phyloP scores from a whole-genome alignment of 2,797 vertebrate species.

The Gadopsis marmoratus region DNA sequence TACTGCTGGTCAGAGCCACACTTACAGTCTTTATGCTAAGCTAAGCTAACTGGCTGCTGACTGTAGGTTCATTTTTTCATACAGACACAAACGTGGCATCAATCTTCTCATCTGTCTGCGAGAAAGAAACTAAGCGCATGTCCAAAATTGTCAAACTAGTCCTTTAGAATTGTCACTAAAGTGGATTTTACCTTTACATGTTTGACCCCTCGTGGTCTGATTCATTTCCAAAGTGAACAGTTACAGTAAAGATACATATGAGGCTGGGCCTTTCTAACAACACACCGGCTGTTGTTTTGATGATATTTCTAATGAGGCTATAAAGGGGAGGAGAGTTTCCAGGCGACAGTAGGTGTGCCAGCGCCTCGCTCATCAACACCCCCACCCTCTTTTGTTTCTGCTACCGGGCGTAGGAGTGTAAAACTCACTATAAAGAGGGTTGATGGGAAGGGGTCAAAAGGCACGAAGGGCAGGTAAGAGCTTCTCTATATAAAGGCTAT shows the following conservation, averaged over 20 bases:
- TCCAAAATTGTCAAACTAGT: not conserved
- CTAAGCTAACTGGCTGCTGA: not conserved
- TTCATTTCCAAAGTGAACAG: not conserved
- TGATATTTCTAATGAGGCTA: constrained; percentile 38
- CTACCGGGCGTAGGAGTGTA: constrained; percentile 90
- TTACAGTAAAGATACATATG: constrained; percentile 3
- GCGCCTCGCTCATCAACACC: constrained; percentile 62
- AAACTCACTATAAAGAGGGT: constrained; percentile 93
- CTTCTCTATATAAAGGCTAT: constrained; percentile 79
- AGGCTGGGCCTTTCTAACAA: constrained; percentile 17
- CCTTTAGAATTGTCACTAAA: not conserved
- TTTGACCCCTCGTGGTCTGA: constrained; percentile 4
- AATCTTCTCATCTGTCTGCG: constrained; percentile 2
- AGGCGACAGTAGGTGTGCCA: constrained; percentile 43
- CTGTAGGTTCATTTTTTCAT: not conserved
- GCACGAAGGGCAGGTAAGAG: constrained; percentile 89
- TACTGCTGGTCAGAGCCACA: not conserved
- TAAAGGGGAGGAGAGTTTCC: constrained; percentile 40
- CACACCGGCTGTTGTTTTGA: constrained; percentile 37
- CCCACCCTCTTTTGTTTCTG: constrained; percentile 87
- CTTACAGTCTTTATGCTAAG: not conserved
- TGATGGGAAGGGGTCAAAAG: constrained; percentile 91
- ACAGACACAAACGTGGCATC: not conserved
- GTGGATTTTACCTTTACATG: not conserved
- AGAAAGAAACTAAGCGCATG: not conserved